phyloP scores from a whole-genome alignment of 23 tunicate species.

The Ciona savignyi region DNA sequence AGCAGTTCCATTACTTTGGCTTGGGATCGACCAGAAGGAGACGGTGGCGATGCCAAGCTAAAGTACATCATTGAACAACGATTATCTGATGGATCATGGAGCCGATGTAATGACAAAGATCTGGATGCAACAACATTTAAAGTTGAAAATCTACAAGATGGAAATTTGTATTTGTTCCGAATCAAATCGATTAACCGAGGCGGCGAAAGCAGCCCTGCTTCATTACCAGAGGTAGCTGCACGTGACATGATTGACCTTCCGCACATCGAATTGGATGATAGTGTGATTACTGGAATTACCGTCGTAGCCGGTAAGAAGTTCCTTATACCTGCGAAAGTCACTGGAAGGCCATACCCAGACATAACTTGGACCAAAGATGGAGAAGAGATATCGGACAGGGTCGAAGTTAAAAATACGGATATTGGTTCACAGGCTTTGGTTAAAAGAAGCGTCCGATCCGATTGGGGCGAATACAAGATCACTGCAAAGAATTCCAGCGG shows the following conservation, averaged over 20 bases:
- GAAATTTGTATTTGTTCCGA: conserved; percentile 52
- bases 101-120: conserved; percentile 36
- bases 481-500: conserved; percentile 86
- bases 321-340: conserved; percentile 34
- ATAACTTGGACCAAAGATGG: conserved; percentile 64
- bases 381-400: conserved; percentile 56
- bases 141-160: conserved; percentile 33
- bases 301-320: conserved; percentile 57
- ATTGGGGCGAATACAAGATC: conserved; percentile 88
- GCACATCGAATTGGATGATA: conserved; percentile 46
- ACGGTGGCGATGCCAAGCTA: conserved; percentile 77
- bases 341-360: conserved; percentile 68
- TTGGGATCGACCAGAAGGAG: conserved; percentile 71
- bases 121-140: conserved; percentile 38
- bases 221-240: conserved; percentile 41
- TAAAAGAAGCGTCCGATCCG: conserved; percentile 38
- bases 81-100: conserved; percentile 54
- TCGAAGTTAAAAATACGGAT: conserved; percentile 15
- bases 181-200: conserved; percentile 70
- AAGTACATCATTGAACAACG: conserved; percentile 68
- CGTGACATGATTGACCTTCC: conserved; percentile 49
- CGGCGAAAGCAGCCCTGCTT: too few species aligned
- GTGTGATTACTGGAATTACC: conserved; percentile 36
- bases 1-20: conserved; percentile 29
- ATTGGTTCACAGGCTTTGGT: conserved; percentile 12